Evolutionary conservation across 1,140 invertebrate genomes (phyloP), one percentile per base, ranked within the genome.

Genomic region (Drosophila nasuta): DNA sequence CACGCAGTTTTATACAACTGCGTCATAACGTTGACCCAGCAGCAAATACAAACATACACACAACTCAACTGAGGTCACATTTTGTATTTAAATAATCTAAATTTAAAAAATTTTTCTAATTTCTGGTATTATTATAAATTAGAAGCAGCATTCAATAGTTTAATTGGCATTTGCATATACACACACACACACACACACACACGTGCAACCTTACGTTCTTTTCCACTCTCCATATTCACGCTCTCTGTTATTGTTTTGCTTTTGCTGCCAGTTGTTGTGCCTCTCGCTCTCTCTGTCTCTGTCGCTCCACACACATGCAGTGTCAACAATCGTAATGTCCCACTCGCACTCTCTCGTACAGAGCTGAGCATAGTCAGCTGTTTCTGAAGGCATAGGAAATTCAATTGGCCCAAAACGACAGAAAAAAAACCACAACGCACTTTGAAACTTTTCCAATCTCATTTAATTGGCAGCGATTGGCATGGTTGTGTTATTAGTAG

Each of bases 181-280:
- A 13, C 13, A 48, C 28, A 17, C 43, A 56, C 25, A n/a, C n/a
- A n/a, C n/a, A n/a, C 33, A 64, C 33, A 59, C 35, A 75, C 59
- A 65, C 46, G 57, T 20, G 33, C 13, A 65, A 30, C 11, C 3
- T n/a, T 52, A 46, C 13, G 15, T 77, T 38, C n/a, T 71, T 54
- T 65, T 75, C 56, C 46, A 46, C 72, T 78, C 72, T 60, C 59
- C 49, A 60, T 46, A 54, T 70, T 28, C 49, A 56, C 66, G 79
- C 77, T 87, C 83, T 87, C 83, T 87, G 83, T 87, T 87, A 88
- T 87, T 87, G 83, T 87, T 87, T 87, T 87, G 83, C 77, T 87
- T 87, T 87, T 81, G 76, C 68, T 76, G 49, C 41, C 73, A 77
- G 63, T 74, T 67, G 63, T 70, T 64, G 75, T 77, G 48, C 58